Base-by-base conservation (phyloP, 2,888 invertebrate species). In the Diplazon laetatorius region DNA sequence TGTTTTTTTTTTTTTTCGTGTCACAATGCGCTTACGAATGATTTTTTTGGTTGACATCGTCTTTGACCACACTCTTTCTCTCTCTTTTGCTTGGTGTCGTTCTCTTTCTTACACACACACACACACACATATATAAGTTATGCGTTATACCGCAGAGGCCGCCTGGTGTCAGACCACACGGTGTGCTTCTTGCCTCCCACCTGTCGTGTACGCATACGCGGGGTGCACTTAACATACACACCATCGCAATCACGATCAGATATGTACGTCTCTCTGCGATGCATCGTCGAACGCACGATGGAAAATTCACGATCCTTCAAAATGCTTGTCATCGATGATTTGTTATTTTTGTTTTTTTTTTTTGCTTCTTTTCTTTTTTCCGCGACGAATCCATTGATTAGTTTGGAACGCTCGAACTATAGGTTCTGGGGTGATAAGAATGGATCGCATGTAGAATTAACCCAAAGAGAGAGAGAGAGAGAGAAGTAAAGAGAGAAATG, bases 141-240 rank as follows among this genome's bases (percentile, higher is more conserved):
- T 16, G 42, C 35, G 9, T 59, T 37, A 69, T 16, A 30, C 44
- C 55, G 63, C 39, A 74, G 52, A 65, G 59, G 46, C 63, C 42
- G 59, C 52, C 55, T 66, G 60, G 65, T 71, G 74, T 78, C 78
- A 66, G 59, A n/a, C n/a, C n/a, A 74, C 63, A 18, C 60, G 44
- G 60, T n/a, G 48, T 46, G 65, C 20, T 50, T 74, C 57, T 73
- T 44, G 42, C 65, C 70, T 74, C 66, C 74, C 78, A 75, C 74
- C 74, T 74, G 78, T 66, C 74, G 74, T 71, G 22, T 46, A 20
- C 30, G 30, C n/a, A 46, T 20, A 62, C 50, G 25, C 42, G 25
- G n/a, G n/a, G n/a, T n/a, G n/a, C n/a, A n/a, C n/a, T n/a, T n/a
- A n/a, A n/a, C n/a, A n/a, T n/a, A n/a, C 25, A 35, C 59, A 44